Percentiles rank a stretch among this genome's conserved stretches.
phyloP scores from a whole-genome alignment of 1,140 invertebrate genomes.

The Rhagoletis pomonella region DNA sequence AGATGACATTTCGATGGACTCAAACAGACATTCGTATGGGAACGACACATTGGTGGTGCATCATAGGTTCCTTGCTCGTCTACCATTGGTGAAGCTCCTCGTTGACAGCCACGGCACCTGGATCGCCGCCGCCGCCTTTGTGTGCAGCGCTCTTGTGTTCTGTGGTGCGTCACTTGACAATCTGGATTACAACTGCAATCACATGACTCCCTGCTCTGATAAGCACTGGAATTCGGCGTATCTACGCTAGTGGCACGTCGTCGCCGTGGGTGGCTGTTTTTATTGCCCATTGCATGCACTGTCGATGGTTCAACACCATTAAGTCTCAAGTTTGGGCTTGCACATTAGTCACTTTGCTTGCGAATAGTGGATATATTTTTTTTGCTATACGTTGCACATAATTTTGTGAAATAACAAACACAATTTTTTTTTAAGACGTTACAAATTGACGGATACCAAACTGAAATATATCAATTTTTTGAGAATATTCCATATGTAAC shows the following conservation, averaged over 20 bases:
- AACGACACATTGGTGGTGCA: slow-evolving; percentile 12
- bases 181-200: slow-evolving; percentile 40
- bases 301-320: too few species aligned
- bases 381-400: too few species aligned
- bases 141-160: not conserved
- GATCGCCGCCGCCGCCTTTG: too few species aligned
- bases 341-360: too few species aligned
- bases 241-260: not conserved
- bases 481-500: too few species aligned
- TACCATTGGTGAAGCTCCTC: too few species aligned
- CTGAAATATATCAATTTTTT: too few species aligned
- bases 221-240: not conserved
- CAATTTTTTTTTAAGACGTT: too few species aligned
- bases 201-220: not conserved
- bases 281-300: not conserved
- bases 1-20: slow-evolving; percentile 40
- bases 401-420: too few species aligned
- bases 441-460: too few species aligned
- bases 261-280: not conserved
- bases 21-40: slow-evolving; percentile 30
- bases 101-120: too few species aligned
- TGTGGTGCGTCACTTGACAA: not conserved
- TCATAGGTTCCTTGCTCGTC: not conserved
- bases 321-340: too few species aligned
- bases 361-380: not conserved